phyloP scores from a whole-genome alignment of 2,888 invertebrate genomes.

The Cryptocephalus primarius region DNA sequence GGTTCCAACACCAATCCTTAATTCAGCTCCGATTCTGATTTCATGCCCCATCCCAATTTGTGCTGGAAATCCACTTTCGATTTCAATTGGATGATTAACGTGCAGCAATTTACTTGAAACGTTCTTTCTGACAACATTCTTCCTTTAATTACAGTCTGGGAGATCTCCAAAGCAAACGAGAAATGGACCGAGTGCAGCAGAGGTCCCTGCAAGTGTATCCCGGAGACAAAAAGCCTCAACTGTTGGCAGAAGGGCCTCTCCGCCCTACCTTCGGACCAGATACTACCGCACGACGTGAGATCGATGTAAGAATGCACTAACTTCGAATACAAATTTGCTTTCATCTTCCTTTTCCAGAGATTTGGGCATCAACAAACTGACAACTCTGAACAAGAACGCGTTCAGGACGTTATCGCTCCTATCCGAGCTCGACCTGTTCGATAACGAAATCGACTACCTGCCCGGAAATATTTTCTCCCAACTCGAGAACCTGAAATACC shows the following conservation, averaged over 20 bases:
- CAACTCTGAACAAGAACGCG: constrained; percentile 56
- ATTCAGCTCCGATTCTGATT: too few species aligned
- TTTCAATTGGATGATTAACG: too few species aligned
- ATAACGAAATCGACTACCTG: constrained; percentile 58
- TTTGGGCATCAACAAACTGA: constrained; percentile 56
- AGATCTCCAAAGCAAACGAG: constrained; percentile 45
- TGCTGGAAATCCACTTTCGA: too few species aligned
- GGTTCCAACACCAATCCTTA: too few species aligned
- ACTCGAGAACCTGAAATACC: constrained; percentile 48
- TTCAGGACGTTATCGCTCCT: constrained; percentile 55
- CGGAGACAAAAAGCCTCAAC: constrained; percentile 51
- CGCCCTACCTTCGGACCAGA: constrained; percentile 48
- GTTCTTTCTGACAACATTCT: too few species aligned
- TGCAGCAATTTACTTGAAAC: too few species aligned
- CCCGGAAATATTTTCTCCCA: constrained; percentile 54
- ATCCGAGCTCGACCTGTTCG: constrained; percentile 58
- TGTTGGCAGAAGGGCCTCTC: constrained; percentile 56
- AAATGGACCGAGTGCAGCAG: constrained; percentile 53
- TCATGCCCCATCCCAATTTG: too few species aligned
- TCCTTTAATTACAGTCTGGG: constrained; percentile 46
- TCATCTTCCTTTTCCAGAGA: constrained; percentile 43
- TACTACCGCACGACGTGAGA: constrained; percentile 52
- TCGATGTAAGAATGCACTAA: constrained; percentile 43
- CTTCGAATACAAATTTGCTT: not conserved
- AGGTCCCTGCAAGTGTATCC: constrained; percentile 54